These are phyloP conservation scores for Spea bombifrons DNA, from an alignment of 2,113 vertebrate genomes.

Conservation along the genomic window DNA sequence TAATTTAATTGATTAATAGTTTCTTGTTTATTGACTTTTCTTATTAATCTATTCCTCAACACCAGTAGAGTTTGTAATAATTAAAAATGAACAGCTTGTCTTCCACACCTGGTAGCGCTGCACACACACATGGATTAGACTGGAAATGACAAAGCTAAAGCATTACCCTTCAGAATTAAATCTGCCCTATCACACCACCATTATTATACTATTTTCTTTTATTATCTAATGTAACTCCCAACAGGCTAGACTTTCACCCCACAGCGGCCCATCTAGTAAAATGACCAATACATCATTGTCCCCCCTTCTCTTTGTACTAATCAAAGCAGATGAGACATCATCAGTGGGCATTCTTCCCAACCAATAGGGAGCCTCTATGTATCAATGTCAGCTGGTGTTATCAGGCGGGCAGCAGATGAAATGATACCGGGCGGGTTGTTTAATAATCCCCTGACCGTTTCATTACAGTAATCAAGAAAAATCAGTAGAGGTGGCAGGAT, in stretches of 20 bases:
- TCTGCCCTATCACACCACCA: constrained; percentile 1
- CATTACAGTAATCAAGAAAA: constrained; percentile 76
- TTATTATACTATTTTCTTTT: constrained; percentile 1
- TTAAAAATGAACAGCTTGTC: background rate
- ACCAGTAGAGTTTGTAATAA: background rate
- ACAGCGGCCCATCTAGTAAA: constrained; percentile 6
- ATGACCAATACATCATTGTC: constrained; percentile 27
- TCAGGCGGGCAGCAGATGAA: constrained; percentile 51
- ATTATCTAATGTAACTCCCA: background rate
- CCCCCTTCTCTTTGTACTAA: constrained; percentile 35
- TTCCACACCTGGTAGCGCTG: background rate
- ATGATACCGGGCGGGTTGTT: constrained; percentile 59
- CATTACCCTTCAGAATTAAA: background rate
- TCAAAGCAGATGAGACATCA: constrained; percentile 42
- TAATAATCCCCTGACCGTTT: constrained; percentile 76
- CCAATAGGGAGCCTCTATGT: constrained; percentile 43
- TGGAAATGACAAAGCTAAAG: background rate
- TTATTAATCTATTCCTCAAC: too few relatives aligned
- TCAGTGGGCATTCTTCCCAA: constrained; percentile 24
- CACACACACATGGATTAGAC: background rate
- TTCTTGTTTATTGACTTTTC: too few relatives aligned
- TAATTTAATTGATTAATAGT: too few relatives aligned
- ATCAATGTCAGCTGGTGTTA: constrained; percentile 47
- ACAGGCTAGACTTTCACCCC: constrained; percentile 1
- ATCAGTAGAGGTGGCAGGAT: constrained; percentile 71